Percentiles rank a stretch among this genome's conserved stretches.
phyloP scores from a whole-genome alignment of 2,888 invertebrate species.

The Calliopum simillimum region DNA sequence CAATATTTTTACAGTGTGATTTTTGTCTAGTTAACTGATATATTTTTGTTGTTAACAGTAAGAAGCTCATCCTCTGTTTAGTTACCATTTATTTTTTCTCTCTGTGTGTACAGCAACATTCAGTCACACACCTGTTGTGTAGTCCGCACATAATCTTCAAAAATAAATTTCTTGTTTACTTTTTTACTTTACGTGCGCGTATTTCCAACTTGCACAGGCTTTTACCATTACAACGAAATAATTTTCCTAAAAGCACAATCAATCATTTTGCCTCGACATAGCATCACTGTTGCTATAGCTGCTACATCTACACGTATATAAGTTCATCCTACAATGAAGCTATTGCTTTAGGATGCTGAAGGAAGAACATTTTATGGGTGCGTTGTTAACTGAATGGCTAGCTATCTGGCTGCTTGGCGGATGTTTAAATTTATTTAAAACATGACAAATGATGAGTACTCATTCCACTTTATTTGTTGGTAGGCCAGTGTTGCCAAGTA shows the following conservation, averaged over 20 bases:
- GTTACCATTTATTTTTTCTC: no score
- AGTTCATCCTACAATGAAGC: no score
- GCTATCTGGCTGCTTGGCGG: background rate
- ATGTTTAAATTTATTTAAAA: constrained; percentile 10
- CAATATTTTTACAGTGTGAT: no score
- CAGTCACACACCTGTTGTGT: background rate
- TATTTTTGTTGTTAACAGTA: no score
- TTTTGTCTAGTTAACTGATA: no score
- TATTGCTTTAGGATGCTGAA: no score
- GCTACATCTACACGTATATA: background rate
- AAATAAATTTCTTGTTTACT: no score
- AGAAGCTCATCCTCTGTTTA: no score
- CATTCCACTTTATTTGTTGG: background rate
- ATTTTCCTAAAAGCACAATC: constrained; percentile 42
- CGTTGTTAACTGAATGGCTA: background rate
- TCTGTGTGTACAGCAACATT: background rate
- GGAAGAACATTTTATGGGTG: no score
- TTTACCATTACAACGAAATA: constrained; percentile 14
- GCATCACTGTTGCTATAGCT: constrained; percentile 20
- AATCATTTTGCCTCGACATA: constrained; percentile 37
- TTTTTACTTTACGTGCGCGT: no score
- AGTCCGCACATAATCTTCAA: background rate
- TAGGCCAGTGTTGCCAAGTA: background rate
- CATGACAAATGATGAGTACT: constrained; percentile 1
- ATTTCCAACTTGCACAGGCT: no score